phyloP scores from a whole-genome alignment of 2,888 invertebrate genomes.

The Erannis defoliaria region DNA sequence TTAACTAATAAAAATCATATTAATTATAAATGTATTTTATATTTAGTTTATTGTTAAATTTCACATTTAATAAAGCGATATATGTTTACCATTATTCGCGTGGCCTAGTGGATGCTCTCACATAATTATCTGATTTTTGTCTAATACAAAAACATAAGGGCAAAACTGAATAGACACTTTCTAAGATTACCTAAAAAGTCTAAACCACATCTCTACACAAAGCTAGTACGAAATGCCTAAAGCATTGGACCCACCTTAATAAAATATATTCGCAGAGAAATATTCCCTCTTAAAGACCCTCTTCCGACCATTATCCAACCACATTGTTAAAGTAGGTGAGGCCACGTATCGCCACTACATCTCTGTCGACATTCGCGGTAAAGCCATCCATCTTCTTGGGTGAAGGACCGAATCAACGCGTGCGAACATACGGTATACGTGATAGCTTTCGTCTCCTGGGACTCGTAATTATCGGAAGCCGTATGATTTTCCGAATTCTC shows the following conservation, averaged over 20 bases:
- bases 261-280: slow-evolving; percentile 4
- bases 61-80: no score
- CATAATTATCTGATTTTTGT: no score
- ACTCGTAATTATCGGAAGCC: slow-evolving; percentile 18
- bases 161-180: background rate
- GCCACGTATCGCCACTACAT: slow-evolving; percentile 54
- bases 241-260: slow-evolving; percentile 1
- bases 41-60: no score
- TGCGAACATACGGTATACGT: slow-evolving; percentile 55
- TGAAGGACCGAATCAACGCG: slow-evolving; percentile 60
- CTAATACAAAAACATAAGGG: no score
- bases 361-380: slow-evolving; percentile 58
- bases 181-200: background rate
- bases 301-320: slow-evolving; percentile 28
- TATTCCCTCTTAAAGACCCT: slow-evolving; percentile 13
- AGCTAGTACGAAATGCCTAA: background rate
- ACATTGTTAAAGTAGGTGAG: slow-evolving; percentile 49
- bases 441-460: slow-evolving; percentile 21
- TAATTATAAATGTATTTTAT: no score
- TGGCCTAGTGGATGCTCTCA: no score
- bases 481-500: slow-evolving; percentile 23
- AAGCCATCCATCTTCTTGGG: slow-evolving; percentile 60
- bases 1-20: no score
- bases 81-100: no score
- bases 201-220: background rate